Evolutionary conservation across 2,113 vertebrate species (phyloP).

Genomic region (Argyrosomus japonicus): DNA sequence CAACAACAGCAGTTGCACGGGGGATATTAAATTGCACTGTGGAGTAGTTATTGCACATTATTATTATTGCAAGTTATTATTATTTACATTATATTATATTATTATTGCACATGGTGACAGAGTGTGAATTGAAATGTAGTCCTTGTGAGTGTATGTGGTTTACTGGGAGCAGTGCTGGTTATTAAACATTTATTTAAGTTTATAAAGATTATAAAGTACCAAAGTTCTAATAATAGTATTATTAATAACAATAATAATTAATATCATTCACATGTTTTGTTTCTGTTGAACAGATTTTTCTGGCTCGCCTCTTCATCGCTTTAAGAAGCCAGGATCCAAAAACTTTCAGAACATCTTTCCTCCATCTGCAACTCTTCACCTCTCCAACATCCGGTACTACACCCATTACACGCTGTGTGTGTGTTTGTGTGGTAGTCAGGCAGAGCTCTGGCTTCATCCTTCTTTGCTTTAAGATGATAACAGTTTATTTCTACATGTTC

Average conservation of each 20-base stretch:
- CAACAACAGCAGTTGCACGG: too few species aligned
- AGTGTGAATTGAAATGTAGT: too few species aligned
- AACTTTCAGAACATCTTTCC: conserved; percentile 99
- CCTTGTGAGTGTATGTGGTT: too few species aligned
- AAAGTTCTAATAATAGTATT: too few species aligned
- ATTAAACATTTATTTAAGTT: too few species aligned
- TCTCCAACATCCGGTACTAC: conserved; percentile 95
- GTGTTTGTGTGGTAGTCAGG: not conserved
- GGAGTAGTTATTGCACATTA: too few species aligned
- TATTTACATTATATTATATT: too few species aligned
- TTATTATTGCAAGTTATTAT: too few species aligned
- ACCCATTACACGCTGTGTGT: not conserved
- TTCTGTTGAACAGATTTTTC: conserved; percentile 87
- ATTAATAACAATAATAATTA: not conserved
- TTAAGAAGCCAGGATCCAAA: conserved; percentile 98
- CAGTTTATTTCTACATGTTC: conserved; percentile 50
- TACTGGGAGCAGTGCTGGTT: too few species aligned
- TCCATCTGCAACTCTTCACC: conserved; percentile 96
- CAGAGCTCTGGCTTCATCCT: not conserved
- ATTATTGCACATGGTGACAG: too few species aligned
- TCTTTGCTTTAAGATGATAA: not conserved
- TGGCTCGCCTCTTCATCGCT: conserved; percentile 97
- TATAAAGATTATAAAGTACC: too few species aligned
- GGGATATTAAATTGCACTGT: too few species aligned
- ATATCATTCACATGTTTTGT: not conserved